phyloP scores from a whole-genome alignment of 1,140 invertebrate genomes.

The Conus ventricosus region DNA sequence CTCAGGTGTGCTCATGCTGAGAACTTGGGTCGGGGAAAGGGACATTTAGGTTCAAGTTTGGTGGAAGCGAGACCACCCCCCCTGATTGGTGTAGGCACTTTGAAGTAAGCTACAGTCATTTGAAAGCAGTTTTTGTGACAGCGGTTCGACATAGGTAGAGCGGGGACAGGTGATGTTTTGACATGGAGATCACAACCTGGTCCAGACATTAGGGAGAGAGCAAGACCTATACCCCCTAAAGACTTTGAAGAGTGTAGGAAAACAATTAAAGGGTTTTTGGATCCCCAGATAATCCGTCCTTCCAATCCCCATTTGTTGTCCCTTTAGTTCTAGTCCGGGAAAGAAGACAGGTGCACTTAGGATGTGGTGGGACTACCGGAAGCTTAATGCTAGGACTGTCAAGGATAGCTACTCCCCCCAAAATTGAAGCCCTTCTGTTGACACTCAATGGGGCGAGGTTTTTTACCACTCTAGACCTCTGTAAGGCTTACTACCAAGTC shows the following conservation, averaged over 20 bases:
- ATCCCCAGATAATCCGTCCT: neutral
- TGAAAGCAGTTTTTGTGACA: neutral
- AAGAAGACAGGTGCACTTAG: constrained; percentile 16
- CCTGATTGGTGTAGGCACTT: neutral
- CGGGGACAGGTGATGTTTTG: too few relatives aligned
- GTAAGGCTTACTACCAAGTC: constrained; percentile 14
- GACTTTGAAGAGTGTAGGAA: constrained; percentile 9
- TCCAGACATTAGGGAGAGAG: neutral
- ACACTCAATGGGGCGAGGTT: neutral
- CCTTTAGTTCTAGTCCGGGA: constrained; percentile 17
- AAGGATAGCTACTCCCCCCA: neutral
- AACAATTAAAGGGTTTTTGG: neutral
- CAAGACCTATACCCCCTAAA: constrained; percentile 3
- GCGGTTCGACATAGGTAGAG: neutral
- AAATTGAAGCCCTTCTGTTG: constrained; percentile 2
- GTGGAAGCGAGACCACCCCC: neutral
- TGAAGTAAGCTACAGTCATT: neutral
- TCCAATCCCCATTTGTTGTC: neutral
- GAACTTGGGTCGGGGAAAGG: neutral
- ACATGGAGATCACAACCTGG: neutral
- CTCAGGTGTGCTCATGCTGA: neutral
- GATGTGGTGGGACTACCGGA: constrained; percentile 8
- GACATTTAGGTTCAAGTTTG: neutral
- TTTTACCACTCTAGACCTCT: neutral
- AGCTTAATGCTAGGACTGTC: neutral